Percentiles rank a stretch among this genome's conserved stretches.
Evolutionary conservation across 2,113 vertebrate species (phyloP).

Genomic region (Callospermophilus lateralis): DNA sequence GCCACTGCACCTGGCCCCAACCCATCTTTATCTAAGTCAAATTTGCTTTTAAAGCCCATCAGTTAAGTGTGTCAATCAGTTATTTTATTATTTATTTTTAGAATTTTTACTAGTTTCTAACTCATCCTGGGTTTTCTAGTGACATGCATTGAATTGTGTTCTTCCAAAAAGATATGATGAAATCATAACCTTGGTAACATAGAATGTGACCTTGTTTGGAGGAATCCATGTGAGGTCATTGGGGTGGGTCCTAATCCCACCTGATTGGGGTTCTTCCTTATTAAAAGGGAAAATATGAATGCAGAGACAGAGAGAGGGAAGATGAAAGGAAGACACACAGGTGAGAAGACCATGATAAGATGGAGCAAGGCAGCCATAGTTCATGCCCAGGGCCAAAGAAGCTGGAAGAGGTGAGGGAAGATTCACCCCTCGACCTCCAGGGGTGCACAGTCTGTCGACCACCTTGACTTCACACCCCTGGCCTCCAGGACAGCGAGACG

Average conservation of each 20-base stretch:
- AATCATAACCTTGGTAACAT: too few species aligned
- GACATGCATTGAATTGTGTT: neutral
- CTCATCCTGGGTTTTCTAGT: neutral
- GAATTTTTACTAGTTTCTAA: neutral
- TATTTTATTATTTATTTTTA: neutral
- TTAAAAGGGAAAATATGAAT: neutral
- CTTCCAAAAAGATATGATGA: neutral
- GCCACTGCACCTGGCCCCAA: too few species aligned
- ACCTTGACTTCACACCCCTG: rapidly evolving
- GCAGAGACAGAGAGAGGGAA: too few species aligned
- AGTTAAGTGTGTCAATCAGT: too few species aligned
- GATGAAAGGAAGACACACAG: neutral
- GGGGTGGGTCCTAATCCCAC: neutral
- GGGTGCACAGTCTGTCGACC: neutral
- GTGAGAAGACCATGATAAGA: rapidly evolving
- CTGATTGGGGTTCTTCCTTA: neutral
- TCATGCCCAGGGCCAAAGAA: neutral
- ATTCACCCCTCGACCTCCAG: neutral
- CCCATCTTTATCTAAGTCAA: neutral
- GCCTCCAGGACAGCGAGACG: neutral
- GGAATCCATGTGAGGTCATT: neutral
- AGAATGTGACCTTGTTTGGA: neutral
- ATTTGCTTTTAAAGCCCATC: neutral
- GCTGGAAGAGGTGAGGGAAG: neutral
- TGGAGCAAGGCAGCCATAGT: neutral